Evolutionary conservation across 2,888 invertebrate genomes (phyloP), one percentile per base, ranked within the genome.

Genomic region (Nomada fucata): DNA sequence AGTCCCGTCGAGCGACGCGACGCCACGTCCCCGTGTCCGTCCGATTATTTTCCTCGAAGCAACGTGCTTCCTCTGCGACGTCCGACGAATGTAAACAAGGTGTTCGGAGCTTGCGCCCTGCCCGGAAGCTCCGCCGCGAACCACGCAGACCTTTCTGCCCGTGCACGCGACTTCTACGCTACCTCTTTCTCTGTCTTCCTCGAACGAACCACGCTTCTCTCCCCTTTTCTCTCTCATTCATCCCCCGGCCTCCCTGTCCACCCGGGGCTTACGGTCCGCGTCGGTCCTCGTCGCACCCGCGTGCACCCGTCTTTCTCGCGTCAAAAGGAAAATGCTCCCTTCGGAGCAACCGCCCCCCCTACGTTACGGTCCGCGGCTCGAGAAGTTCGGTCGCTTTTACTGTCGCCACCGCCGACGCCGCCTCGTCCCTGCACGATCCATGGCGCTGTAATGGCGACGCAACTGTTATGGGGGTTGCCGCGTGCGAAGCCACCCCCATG

Each of bases 401-500:
- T 26, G 70, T 36, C 50, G 79, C 10, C 15, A 36, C 75, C 76
- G 73, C 76, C 47, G 70, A 23, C 47, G 79, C 2, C 18, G 42
- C 75, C 73, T 73, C 79, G 77, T 71, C 74, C 80, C 82, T 77
- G 82, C 65, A 55, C 76, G 64, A 72, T 69, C 78, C 79, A 86
- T 84, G 87, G 84, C 84, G 82, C 85, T 86, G 82, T 86, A 87
- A 89, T 89, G 90, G 90, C 89, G 89, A 82, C 84, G 88, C 78
- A 74, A 77, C 73, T 79, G 76, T 74, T 83, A 89, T 89, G 89
- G 89, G 89, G 89, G 82, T 84, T 61, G 84, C 68, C 77, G 86
- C 79, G 82, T 82, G 84, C 76, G 88, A 88, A 88, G 85, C 88
- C 90, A 89, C 89, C 92, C 92, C 92, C 92, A 90, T 91, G 89